phyloP scores from a whole-genome alignment of 2,888 invertebrate species.

The Zeuzera pyrina region DNA sequence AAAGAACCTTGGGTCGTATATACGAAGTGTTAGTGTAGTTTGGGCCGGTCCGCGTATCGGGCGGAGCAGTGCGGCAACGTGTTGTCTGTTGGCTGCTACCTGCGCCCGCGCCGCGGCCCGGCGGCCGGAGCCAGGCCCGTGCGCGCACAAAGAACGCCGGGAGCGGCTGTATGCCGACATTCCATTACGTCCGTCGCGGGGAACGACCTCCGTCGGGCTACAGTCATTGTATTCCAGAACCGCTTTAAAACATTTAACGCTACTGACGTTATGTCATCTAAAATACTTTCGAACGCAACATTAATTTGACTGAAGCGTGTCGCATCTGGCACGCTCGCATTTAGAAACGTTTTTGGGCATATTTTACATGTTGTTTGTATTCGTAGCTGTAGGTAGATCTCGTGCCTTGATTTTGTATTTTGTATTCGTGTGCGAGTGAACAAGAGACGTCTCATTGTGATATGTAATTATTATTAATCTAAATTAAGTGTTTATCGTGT shows the following conservation, averaged over 20 bases:
- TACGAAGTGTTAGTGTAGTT: slow-evolving; percentile 30
- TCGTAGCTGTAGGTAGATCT: slow-evolving; percentile 66
- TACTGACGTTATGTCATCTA: slow-evolving; percentile 40
- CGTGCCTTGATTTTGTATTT: slow-evolving; percentile 68
- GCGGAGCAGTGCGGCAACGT: slow-evolving; percentile 16
- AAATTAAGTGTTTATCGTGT: slow-evolving; percentile 70
- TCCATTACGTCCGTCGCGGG: slow-evolving; percentile 59
- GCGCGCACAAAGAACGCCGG: slow-evolving; percentile 45
- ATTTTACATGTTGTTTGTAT: slow-evolving; percentile 42
- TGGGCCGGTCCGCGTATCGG: slow-evolving; percentile 24
- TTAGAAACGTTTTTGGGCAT: slow-evolving; percentile 57
- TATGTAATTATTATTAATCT: slow-evolving; percentile 72
- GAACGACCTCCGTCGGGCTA: slow-evolving; percentile 58
- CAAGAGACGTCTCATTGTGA: slow-evolving; percentile 71
- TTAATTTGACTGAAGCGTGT: slow-evolving; percentile 52
- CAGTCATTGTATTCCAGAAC: slow-evolving; percentile 62
- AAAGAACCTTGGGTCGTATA: slow-evolving; percentile 30
- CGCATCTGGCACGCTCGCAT: slow-evolving; percentile 45
- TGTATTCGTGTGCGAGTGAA: slow-evolving; percentile 61
- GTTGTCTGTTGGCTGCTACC: slow-evolving; percentile 36
- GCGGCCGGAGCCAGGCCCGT: slow-evolving; percentile 8
- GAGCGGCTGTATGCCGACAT: slow-evolving; percentile 60
- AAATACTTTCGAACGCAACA: slow-evolving; percentile 45
- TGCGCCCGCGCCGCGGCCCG: slow-evolving; percentile 26
- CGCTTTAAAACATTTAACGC: slow-evolving; percentile 56